Base-by-base conservation (phyloP, 2,797 vertebrate species). In the Heliangelus exortis region DNA sequence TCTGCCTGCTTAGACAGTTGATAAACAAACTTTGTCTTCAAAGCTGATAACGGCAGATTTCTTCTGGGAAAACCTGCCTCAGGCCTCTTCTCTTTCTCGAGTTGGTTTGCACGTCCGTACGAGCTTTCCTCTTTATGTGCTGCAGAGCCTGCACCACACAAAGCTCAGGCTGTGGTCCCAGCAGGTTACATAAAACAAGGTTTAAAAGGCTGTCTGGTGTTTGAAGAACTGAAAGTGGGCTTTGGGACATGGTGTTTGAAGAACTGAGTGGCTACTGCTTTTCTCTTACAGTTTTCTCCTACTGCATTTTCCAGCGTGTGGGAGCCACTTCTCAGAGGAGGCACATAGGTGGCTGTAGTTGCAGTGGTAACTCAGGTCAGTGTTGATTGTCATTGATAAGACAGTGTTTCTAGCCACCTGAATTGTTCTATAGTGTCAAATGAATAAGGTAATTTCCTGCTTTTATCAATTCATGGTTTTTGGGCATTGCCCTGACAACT, bases 21-120 rank as follows among this genome's bases (percentile, higher is more conserved):
- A 83, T 80, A 93, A 92, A 90, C 29, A 84, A 84, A 65, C 33
- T 74, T 50, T 58, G 29, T 78, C 79, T 84, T 93, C 31, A 84
- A 71, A 91, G 85, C 53, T 61, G 95, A 25, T 81, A 82, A 43
- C 23, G 33, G 33, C 8, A 62, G 41, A 67, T 92, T 87, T 72
- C 72, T 93, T 78, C 57, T 36, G 58, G 73, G 72, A 89, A 91
- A 93, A 89, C 1, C 5, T 25, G 25, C 71, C 29, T 89, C 31
- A 57, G 86, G 36, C 51, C 33, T 66, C 41, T 68, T 74, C 66
- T 92, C 41, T 63, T 93, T 65, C 67, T 94, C 82, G 59, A 81
- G 50, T 20, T 12, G 57, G 62, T 89, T 81, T 72, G 47, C 12
- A 11, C 31, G 65, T 61, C 31, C 0, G 0, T 59, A 43, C 47